phyloP scores from a whole-genome alignment of 1,140 invertebrate species.

The Trypoxylus dichotomus region DNA sequence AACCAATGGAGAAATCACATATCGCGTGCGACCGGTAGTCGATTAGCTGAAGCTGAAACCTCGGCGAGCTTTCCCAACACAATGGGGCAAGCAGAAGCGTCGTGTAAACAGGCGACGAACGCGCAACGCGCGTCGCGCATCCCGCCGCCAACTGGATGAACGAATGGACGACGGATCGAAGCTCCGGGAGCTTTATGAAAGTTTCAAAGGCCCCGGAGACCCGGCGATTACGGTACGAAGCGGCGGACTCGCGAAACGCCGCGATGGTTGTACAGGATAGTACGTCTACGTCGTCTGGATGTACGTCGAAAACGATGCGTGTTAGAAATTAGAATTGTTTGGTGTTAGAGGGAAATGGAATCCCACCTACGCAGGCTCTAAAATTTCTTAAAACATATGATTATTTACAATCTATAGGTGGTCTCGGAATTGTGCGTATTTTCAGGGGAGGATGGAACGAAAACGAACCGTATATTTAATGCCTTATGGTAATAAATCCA shows the following conservation, averaged over 20 bases:
- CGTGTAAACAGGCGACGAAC: background rate
- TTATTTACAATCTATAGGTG: no score
- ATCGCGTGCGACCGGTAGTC: background rate
- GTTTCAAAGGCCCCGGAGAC: conserved; percentile 14
- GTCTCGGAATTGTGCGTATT: no score
- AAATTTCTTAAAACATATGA: no score
- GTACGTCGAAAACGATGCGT: no score
- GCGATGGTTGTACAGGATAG: background rate
- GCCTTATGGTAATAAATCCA: no score
- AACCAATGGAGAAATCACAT: background rate
- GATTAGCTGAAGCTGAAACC: background rate
- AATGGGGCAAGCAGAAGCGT: background rate
- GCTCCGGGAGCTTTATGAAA: conserved; percentile 24
- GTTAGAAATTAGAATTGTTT: no score
- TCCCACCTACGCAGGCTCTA: no score
- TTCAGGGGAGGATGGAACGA: no score
- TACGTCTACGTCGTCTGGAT: background rate
- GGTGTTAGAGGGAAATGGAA: no score
- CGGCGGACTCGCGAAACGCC: background rate
- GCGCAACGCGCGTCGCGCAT: conserved; percentile 3
- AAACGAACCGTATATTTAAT: no score
- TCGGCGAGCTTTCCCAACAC: background rate
- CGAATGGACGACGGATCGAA: background rate
- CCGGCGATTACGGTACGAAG: conserved; percentile 1
- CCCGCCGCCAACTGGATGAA: background rate